Base-by-base conservation (phyloP, 2,797 vertebrate species). In the Chloroceryle inda region DNA sequence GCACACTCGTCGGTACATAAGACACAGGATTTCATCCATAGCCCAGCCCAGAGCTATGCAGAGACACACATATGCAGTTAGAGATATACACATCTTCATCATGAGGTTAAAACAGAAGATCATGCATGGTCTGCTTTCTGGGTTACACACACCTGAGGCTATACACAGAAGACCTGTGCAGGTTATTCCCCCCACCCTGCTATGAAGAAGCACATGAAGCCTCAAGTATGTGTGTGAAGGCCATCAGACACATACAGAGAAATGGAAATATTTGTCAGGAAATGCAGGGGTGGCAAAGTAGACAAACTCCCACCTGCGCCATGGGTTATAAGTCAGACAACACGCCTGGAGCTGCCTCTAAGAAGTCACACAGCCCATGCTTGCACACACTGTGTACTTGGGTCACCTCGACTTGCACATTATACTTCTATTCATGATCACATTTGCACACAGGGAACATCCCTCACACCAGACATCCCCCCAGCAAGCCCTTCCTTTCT, bases 401-500 rank as follows among this genome's bases (percentile, higher is more conserved):
- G 18, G 31, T 26, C 29, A 40, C 17, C 79, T 45, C 4, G 1
- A 37, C 6, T 11, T 1, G 0, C 4, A 19, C 0, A 0, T 47
- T 58, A 23, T 17, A 72, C 17, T 45, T 78, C 71, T 35, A 7
- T 2, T 19, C 22, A 26, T 21, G 13, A 52, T 10, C 78, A n/a
- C 11, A 7, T 31, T 8, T 5, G 10, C 24, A 29, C n/a, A 6
- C 16, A 42, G 11, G 16, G 33, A 82, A 35, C 29, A 38, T 33
- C 29, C 35, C 24, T 68, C 24, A 18, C 38, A 38, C 26, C 31
- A 26, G 66, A 12, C 14, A 26, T 29, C 9, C 42, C 33, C n/a
- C 10, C 37, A 47, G 66, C 21, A 42, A 62, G 38, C 23, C 35
- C 13, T 31, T 55, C 55, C 64, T 64, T 73, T 38, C 61, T 66